Evolutionary conservation across 30 jellyfish, hydroid and myxozoan species (phyloP), one percentile per base, ranked within the genome.

Genomic region (Cassiopea andromeda): DNA sequence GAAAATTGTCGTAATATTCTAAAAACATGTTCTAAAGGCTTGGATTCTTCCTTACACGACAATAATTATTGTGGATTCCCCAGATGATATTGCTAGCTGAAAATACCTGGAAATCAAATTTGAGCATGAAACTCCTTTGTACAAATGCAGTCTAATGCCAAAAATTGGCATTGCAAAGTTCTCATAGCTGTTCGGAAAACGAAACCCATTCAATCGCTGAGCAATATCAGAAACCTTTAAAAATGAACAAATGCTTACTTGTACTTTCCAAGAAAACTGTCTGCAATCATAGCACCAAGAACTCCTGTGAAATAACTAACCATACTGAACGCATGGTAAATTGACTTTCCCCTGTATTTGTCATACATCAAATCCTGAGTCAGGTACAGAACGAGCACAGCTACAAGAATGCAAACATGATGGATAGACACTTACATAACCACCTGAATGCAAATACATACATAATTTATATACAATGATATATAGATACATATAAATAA

Each of bases 291-390:
- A 7, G 99, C 99, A 58, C 99, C 99, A 49, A 95, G 77, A 44
- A 95, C 99, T 38, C 99, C 99, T 50, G 99, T 95, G 91, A 95
- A 95, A 73, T 90, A 95, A 74, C 99, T 95, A 71, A 88, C 94
- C 99, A 95, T 95, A 81, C 99, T 95, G 81, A 95, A 95, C 16
- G 99, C 99, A 91, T 95, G 99, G 85, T 91, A 95, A 78, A 83
- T 82, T 60, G 97, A 80, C 81, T 95, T 95, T 45, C 96, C 99
- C 71, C 95, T 84, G 80, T 75, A 48, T 60, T 91, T 87, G 43
- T 77, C 93, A 77, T 86, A 85, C 86, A 66, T 68, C 54, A 91
- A 85, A 49, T 76, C 92, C 49, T 86, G 92, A 13, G 94, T 86
- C 84, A 95, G 91, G 84, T 83, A 95, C 72, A 95, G 91, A 60